Conservation (phyloP, 2,888 invertebrate species). For the Sinodicranocentrus sp. region DNA sequence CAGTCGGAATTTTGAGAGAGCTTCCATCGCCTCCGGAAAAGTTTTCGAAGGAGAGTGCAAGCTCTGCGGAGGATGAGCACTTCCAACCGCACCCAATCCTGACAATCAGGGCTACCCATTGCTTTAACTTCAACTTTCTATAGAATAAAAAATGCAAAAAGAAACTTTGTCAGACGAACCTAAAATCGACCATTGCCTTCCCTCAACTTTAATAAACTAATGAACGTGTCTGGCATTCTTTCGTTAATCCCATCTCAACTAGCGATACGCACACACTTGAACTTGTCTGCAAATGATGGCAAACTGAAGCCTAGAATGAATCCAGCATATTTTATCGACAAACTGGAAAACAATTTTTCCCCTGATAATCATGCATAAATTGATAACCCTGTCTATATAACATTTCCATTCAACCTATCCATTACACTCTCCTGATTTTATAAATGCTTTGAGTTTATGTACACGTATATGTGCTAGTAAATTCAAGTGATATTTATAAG, state of each 20-base stretch:
- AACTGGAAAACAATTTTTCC: too few species aligned
- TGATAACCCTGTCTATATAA: too few species aligned
- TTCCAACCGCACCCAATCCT: slow-evolving; percentile 71
- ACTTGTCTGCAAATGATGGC: too few species aligned
- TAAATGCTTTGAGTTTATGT: too few species aligned
- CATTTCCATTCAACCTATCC: too few species aligned
- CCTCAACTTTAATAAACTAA: not conserved
- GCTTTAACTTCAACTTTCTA: not conserved
- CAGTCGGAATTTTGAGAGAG: slow-evolving; percentile 62
- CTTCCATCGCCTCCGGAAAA: slow-evolving; percentile 66
- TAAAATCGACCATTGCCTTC: not conserved
- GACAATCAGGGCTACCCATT: slow-evolving; percentile 66
- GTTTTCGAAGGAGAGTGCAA: slow-evolving; percentile 62
- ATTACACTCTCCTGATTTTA: too few species aligned
- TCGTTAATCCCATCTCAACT: slow-evolving; percentile 5
- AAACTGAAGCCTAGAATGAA: too few species aligned
- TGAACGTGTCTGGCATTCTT: not conserved
- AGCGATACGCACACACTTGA: slow-evolving; percentile 11
- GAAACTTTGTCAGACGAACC: not conserved
- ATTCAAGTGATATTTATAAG: too few species aligned
- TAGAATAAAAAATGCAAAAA: not conserved
- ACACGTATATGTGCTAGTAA: too few species aligned
- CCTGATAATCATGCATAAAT: too few species aligned
- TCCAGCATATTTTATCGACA: too few species aligned
- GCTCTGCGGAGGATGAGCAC: slow-evolving; percentile 68